Percentiles rank a stretch among this genome's conserved stretches.
Conservation (phyloP, 2,797 vertebrate genomes). For the Huso huso region DNA sequence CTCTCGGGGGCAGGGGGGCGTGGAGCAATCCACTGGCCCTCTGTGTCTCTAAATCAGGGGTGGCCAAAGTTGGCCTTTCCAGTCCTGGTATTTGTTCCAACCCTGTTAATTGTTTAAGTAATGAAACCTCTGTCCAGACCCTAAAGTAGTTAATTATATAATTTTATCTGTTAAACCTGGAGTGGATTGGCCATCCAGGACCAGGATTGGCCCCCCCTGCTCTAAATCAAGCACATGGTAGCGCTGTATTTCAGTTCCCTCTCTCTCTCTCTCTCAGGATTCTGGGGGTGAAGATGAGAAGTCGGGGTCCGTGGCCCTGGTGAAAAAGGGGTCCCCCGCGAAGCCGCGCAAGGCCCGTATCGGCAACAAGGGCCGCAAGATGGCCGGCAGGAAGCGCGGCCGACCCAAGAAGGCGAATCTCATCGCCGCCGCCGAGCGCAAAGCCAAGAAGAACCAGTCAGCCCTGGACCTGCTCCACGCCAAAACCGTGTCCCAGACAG, state of each 20-base stretch:
- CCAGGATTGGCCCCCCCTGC: too few species aligned
- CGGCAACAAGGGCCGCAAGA: constrained; percentile 83
- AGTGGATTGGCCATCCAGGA: too few species aligned
- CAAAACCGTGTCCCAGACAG: constrained; percentile 72
- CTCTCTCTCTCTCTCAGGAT: constrained; percentile 56
- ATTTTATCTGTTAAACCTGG: too few species aligned
- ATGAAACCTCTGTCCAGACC: too few species aligned
- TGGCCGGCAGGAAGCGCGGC: constrained; percentile 86
- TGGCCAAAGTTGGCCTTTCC: too few species aligned
- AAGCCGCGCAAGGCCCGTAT: constrained; percentile 79
- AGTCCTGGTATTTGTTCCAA: too few species aligned
- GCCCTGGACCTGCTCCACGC: constrained; percentile 84
- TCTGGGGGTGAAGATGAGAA: constrained; percentile 85
- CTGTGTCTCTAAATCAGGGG: too few species aligned
- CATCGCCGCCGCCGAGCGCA: constrained; percentile 65
- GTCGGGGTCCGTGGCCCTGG: constrained; percentile 50
- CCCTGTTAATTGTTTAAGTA: too few species aligned
- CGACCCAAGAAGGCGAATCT: constrained; percentile 84
- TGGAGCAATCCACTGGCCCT: too few species aligned
- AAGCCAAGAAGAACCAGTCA: constrained; percentile 83
- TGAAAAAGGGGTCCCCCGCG: constrained; percentile 75
- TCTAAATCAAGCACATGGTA: too few species aligned
- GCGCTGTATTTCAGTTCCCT: neutral
- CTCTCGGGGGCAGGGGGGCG: too few species aligned
- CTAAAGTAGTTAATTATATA: too few species aligned